Evolutionary conservation across 2,113 vertebrate genomes (phyloP), one percentile per base, ranked within the genome.

Genomic region (Podarcis muralis): DNA sequence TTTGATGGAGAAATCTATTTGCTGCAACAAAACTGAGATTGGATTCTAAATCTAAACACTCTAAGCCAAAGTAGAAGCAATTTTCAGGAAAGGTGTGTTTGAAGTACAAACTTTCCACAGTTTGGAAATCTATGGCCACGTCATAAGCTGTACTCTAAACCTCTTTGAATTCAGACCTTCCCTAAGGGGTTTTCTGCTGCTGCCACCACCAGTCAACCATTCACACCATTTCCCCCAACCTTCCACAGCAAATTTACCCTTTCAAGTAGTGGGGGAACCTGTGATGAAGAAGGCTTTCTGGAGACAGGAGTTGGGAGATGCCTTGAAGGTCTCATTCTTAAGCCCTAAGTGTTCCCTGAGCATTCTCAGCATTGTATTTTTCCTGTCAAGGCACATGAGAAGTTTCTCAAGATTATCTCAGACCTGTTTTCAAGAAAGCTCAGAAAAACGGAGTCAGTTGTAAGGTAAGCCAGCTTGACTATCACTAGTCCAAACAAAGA

Each of bases 61-160:
- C 74, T 57, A 43, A 66, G 84, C 87, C 83, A 92, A 93, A 90
- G 81, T 78, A 25, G 43, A 4, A 79, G 27, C 77, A 62, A 32
- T 3, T 62, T 62, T 62, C 30, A 62, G 57, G 32, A 81, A 40
- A 43, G 37, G 66, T 25, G 2, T 9, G 3, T 16, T 2, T 57
- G 30, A 22, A 81, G 13, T 35, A 65, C 18, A 80, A 80, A 80
- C 30, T n/a, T 32, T 4, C 27, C 8, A 9, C 40, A 27, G 30
- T 23, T 62, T 81, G 20, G 18, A 59, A 81, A 48, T 48, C 43
- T 48, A 48, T 48, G 43, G 43, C 43, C 43, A 11, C 8, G 43
- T 48, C 2, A 48, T 48, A 48, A 48, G 43, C 43, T 48, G 43
- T 9, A 48, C 43, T 48, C 43, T 48, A 48, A 48, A 35, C 4